A percentile compares a stretch with the other conserved stretches of the same genome.
These are phyloP conservation scores for Rhea americana DNA, from an alignment of 2,113 vertebrate species.

Conservation along the genomic window DNA sequence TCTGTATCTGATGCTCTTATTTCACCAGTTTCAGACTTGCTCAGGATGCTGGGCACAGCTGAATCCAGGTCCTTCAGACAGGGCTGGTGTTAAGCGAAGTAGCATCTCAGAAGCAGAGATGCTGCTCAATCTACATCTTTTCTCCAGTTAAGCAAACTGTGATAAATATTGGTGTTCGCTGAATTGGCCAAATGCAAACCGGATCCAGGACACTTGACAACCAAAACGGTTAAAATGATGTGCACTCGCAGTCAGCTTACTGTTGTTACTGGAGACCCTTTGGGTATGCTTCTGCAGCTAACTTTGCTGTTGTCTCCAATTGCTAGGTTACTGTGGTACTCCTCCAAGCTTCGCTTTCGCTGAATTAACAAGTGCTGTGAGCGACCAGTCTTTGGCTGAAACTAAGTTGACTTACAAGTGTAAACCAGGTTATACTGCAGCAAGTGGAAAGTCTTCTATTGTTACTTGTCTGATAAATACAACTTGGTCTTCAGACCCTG, in stretches of 20 bases:
- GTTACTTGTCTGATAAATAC: background rate
- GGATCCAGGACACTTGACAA: background rate
- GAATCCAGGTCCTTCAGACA: background rate
- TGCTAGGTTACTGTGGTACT: background rate
- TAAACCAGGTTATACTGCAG: background rate
- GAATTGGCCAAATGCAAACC: background rate
- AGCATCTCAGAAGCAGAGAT: background rate
- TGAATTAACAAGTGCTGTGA: fast-evolving
- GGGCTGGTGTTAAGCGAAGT: background rate
- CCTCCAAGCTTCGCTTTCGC: background rate
- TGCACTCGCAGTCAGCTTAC: fast-evolving
- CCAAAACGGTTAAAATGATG: background rate
- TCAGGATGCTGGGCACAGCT: background rate
- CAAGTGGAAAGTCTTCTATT: fast-evolving
- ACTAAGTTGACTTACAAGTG: fast-evolving
- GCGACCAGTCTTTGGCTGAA: background rate
- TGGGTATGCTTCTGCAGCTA: background rate
- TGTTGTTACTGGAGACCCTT: background rate
- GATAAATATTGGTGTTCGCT: background rate
- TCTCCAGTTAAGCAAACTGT: background rate
- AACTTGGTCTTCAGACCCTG: background rate
- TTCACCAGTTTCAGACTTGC: background rate
- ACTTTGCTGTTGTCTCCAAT: background rate
- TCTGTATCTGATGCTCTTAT: background rate
- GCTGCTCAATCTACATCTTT: background rate